phyloP scores from a whole-genome alignment of 92 coral and sea anemone species.

The Siderastrea siderea region DNA sequence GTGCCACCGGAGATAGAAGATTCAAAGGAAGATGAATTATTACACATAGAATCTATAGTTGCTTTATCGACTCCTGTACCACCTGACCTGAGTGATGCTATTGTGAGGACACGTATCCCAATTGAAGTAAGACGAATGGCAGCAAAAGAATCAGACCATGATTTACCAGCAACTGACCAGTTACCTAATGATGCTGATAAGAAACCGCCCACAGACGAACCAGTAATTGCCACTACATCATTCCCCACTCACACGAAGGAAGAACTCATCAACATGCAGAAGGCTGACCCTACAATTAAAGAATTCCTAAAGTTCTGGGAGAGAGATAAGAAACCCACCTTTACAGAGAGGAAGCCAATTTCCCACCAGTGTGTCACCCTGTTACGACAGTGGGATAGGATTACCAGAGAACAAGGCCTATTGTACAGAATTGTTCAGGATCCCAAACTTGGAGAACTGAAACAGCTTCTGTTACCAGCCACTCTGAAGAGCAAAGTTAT shows the following conservation, averaged over 20 bases:
- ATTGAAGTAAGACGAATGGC: conserved; percentile 21
- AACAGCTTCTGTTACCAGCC: conserved; percentile 47
- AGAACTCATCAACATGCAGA: conserved; percentile 35
- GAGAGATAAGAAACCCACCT: conserved; percentile 12
- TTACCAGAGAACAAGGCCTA: conserved; percentile 30
- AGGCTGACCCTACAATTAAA: conserved; percentile 41
- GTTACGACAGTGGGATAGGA: conserved; percentile 48
- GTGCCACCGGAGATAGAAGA: conserved; percentile 25
- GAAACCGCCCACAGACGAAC: not conserved
- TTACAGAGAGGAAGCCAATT: conserved; percentile 29
- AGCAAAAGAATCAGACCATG: not conserved
- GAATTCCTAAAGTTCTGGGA: conserved; percentile 25
- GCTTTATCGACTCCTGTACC: too few relatives aligned
- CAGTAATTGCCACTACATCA: conserved; percentile 18
- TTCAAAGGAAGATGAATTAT: conserved; percentile 25
- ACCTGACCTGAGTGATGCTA: conserved; percentile 2
- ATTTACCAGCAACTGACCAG: not conserved
- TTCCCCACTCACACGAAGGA: conserved; percentile 26
- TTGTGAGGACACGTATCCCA: not conserved
- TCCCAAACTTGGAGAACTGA: conserved; percentile 35
- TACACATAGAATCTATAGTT: too few relatives aligned
- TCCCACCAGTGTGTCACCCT: conserved; percentile 22
- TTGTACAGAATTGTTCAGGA: conserved; percentile 41
- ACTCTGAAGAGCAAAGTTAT: too few relatives aligned
- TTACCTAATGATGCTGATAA: not conserved